phyloP scores from a whole-genome alignment of 2,888 invertebrate species.

The Julus scandinavius region DNA sequence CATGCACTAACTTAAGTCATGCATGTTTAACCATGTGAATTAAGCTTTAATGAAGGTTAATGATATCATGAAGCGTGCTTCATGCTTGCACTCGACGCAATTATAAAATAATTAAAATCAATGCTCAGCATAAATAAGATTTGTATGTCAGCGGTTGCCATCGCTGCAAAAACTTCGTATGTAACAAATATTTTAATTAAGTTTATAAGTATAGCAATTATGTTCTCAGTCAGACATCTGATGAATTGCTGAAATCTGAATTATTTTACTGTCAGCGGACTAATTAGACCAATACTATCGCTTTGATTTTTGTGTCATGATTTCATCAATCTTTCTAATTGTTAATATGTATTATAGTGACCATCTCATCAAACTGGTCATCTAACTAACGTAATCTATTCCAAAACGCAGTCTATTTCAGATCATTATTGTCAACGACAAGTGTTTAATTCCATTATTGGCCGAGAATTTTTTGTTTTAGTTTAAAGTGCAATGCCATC shows the following conservation, averaged over 20 bases:
- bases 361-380: too few species aligned
- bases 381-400: too few species aligned
- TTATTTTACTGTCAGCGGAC: background rate
- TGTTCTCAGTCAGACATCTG: background rate
- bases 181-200: background rate
- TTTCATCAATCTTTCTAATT: too few species aligned
- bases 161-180: background rate
- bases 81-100: background rate
- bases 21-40: background rate
- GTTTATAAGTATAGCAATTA: conserved; percentile 8
- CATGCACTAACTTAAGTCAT: background rate
- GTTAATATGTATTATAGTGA: too few species aligned
- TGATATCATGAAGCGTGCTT: background rate
- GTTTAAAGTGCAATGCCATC: too few species aligned
- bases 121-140: background rate
- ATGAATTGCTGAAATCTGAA: background rate
- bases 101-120: conserved; percentile 3
- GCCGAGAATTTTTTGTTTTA: too few species aligned
- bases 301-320: too few species aligned
- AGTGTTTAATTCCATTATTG: too few species aligned
- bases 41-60: conserved; percentile 1
- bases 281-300: background rate
- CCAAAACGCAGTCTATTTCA: too few species aligned
- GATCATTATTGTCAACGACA: too few species aligned
- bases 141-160: background rate